Evolutionary conservation across 2,888 invertebrate genomes (phyloP).

Genomic region (Ormyrus rosae): DNA sequence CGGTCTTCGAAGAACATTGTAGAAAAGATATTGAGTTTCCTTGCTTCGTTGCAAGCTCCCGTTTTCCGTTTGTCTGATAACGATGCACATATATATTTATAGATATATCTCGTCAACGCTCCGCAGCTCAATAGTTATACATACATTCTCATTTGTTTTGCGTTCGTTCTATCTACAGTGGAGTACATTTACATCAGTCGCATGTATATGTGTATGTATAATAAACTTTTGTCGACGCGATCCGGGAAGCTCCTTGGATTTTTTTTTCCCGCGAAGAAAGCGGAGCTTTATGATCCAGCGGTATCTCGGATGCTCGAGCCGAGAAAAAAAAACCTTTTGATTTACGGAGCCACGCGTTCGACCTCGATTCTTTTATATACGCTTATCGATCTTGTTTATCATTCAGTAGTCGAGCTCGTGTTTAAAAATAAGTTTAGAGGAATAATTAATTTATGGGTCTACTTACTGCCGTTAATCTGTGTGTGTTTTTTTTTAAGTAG

Average conservation of each 20-base stretch:
- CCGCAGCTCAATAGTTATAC: neutral
- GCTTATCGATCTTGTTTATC: too few species aligned
- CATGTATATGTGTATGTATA: slow-evolving; percentile 1
- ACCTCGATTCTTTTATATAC: too few species aligned
- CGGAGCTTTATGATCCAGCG: neutral
- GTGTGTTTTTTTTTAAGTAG: too few species aligned
- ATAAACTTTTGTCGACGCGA: neutral
- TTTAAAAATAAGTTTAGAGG: too few species aligned
- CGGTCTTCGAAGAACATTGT: slow-evolving; percentile 41
- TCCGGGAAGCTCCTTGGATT: neutral
- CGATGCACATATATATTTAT: neutral
- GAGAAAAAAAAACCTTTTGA: too few species aligned
- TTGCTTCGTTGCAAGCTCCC: slow-evolving; percentile 39
- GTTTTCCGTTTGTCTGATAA: neutral
- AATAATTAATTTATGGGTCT: too few species aligned
- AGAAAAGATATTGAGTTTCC: slow-evolving; percentile 43
- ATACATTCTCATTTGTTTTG: neutral
- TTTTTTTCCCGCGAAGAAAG: slow-evolving; percentile 1
- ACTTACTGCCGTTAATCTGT: too few species aligned
- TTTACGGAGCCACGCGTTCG: too few species aligned
- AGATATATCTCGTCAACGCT: neutral
- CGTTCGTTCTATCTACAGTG: slow-evolving; percentile 33
- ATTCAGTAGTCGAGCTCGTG: too few species aligned
- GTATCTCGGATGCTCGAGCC: too few species aligned
- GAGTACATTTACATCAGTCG: slow-evolving; percentile 51